Base-by-base conservation (phyloP, 2,113 vertebrate species). In the Vicugna pacos region DNA sequence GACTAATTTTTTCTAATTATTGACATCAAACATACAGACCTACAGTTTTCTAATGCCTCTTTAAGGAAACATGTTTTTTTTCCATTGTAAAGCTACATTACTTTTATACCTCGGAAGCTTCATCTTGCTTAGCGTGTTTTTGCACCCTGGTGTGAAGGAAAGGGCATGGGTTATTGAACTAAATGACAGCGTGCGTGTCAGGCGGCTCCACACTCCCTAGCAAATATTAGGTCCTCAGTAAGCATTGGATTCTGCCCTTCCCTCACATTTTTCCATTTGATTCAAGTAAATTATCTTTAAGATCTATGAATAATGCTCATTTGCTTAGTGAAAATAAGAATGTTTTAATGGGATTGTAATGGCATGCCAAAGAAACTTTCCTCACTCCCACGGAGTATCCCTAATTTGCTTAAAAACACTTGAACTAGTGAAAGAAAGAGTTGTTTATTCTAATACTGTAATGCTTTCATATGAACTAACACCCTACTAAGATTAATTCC, bases 271-370 rank as follows among this genome's bases (percentile, higher is more conserved):
- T 64, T 35, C 69, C 52, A 24, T 52, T 52, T 35, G 6, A 54
- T 46, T 84, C 93, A 93, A 84, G 20, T 70, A 60, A 80, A 38
- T 70, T 58, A 35, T 70, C 50, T 67, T 54, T 42, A 42, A 62
- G 12, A 19, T 76, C 48, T 80, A 0, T 88, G 42, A 65, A 60
- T 83, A 70, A 58, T 54, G 2, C 7, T 10, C 9, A 5, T 69
- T 85, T 84, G 2, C 48, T 16, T 70, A n/a, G 64, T 90, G 90
- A 93, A 93, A 60, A 75, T 79, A n/a, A 62, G 42, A 86, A 13
- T 91, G 79, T 77, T 88, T 96, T 56, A 30, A 26, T 87, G 46
- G 30, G 15, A 79, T 60, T 38, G 0, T 62, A 72, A 65, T 73
- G 28, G 32, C 24, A 46, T 24, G 42, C 38, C 38, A 76, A 54